These are phyloP conservation scores for Lasioglossum albipes DNA, from an alignment of 1,140 invertebrate genomes.

Conservation along the genomic window DNA sequence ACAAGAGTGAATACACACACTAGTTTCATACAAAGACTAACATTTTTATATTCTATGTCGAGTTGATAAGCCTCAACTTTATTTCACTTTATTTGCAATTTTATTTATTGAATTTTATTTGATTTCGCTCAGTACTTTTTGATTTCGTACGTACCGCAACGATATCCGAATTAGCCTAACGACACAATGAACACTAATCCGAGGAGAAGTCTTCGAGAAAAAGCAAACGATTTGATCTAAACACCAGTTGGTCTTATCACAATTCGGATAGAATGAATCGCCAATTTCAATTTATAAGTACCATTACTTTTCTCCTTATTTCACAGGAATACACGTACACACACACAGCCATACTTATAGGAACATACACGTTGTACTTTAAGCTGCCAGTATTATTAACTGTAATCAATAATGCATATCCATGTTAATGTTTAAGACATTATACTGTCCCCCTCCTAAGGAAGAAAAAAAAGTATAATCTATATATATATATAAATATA, in stretches of 20 bases:
- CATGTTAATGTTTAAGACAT: constrained; percentile 69
- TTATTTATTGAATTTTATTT: neutral
- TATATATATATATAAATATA: constrained; percentile 49
- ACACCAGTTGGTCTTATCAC: neutral
- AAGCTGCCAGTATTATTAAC: constrained; percentile 78
- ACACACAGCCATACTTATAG: neutral
- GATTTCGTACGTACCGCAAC: neutral
- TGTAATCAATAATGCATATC: constrained; percentile 76
- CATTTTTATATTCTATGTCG: no score
- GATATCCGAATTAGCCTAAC: neutral
- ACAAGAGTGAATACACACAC: no score
- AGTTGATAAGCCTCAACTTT: no score
- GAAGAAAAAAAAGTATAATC: constrained; percentile 63
- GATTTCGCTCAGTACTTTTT: neutral
- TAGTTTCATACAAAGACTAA: no score
- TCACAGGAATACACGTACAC: neutral
- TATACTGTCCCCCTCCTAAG: constrained; percentile 58
- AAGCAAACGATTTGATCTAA: no score
- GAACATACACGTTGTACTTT: constrained; percentile 63
- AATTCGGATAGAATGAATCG: neutral
- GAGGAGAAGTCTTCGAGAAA: no score
- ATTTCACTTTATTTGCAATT: no score
- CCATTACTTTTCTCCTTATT: constrained; percentile 49
- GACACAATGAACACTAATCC: neutral
- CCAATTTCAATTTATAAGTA: constrained; percentile 1